phyloP scores from a whole-genome alignment of 2,797 vertebrate species.

The Heliangelus exortis region DNA sequence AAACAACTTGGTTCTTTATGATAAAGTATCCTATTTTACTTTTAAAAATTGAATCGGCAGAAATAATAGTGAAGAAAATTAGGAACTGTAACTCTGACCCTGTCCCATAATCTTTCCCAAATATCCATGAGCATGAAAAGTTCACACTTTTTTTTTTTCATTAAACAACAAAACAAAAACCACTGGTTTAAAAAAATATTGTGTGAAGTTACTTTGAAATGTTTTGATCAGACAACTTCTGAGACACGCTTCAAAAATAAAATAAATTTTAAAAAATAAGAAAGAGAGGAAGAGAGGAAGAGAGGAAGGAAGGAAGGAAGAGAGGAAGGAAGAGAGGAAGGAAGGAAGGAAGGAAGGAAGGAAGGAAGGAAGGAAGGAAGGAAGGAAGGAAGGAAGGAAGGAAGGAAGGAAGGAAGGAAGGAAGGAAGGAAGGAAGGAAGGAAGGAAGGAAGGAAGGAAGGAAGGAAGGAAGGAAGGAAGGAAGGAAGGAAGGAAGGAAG shows the following conservation, averaged over 20 bases:
- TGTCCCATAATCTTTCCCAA: background rate
- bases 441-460: no score
- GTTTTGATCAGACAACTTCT: background rate
- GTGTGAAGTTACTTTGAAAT: background rate
- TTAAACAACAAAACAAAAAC: background rate
- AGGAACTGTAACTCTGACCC: background rate
- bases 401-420: no score
- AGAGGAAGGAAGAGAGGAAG: no score
- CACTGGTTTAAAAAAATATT: background rate
- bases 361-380: no score
- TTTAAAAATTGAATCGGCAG: background rate
- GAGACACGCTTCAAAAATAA: background rate
- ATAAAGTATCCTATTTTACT: background rate
- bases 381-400: no score
- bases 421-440: no score
- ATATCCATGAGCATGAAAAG: background rate
- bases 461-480: no score
- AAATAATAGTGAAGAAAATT: background rate
- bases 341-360: no score
- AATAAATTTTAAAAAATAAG: background rate
- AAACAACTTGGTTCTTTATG: background rate
- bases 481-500: no score
- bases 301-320: no score
- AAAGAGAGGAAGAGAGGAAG: background rate
- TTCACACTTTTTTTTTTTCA: background rate